A percentile compares a stretch with the other conserved stretches of the same genome.
phyloP scores from a whole-genome alignment of 2,888 invertebrate species.

The Sycophila texana region DNA sequence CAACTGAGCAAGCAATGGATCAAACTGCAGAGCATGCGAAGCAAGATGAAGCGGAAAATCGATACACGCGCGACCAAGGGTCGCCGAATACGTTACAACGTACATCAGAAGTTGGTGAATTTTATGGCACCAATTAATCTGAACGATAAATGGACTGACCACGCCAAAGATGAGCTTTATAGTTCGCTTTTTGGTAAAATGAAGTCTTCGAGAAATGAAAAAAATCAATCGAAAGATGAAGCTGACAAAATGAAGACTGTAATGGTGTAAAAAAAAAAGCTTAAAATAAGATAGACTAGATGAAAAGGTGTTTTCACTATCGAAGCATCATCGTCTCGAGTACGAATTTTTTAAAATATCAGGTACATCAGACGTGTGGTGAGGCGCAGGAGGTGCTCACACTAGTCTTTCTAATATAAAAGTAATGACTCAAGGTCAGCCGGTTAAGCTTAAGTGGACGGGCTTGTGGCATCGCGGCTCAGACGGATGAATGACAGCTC shows the following conservation, averaged over 20 bases:
- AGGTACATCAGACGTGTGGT: background rate
- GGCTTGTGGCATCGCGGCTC: background rate
- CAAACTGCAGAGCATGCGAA: constrained; percentile 92
- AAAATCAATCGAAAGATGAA: constrained; percentile 15
- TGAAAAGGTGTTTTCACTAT: no score
- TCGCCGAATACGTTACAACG: constrained; percentile 89
- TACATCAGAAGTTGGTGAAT: constrained; percentile 91
- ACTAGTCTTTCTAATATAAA: constrained; percentile 10
- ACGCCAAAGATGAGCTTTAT: constrained; percentile 87
- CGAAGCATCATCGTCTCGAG: background rate
- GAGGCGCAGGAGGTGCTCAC: no score
- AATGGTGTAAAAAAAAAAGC: no score
- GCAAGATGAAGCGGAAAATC: constrained; percentile 93
- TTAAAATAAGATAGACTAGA: no score
- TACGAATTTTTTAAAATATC: constrained; percentile 26
- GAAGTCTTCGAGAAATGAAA: constrained; percentile 53
- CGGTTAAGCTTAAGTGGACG: constrained; percentile 41
- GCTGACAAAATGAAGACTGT: constrained; percentile 6
- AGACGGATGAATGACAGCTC: constrained; percentile 30
- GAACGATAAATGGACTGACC: constrained; percentile 83
- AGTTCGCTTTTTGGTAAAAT: constrained; percentile 87
- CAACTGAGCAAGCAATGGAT: constrained; percentile 93
- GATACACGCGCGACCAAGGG: constrained; percentile 97
- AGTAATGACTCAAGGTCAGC: constrained; percentile 45
- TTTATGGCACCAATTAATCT: constrained; percentile 90